phyloP scores from a whole-genome alignment of 2,888 invertebrate genomes.

The Miltochrista miniata region DNA sequence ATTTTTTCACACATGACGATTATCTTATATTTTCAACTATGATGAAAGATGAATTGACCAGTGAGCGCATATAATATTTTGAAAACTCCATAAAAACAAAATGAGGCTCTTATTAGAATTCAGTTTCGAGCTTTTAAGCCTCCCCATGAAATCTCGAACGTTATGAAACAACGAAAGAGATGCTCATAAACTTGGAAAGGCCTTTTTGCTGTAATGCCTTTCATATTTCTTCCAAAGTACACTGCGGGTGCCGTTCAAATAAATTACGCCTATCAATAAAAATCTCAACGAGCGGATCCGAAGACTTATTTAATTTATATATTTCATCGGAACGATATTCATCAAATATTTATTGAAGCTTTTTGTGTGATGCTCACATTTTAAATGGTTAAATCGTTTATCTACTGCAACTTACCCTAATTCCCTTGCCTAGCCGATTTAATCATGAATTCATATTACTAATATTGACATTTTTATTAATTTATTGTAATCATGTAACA shows the following conservation, averaged over 20 bases:
- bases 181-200: slow-evolving; percentile 80
- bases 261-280: slow-evolving; percentile 82
- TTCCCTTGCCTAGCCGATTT: too few species aligned
- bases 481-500: too few species aligned
- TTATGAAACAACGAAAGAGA: slow-evolving; percentile 76
- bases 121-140: neutral
- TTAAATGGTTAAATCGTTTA: slow-evolving; percentile 21
- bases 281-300: slow-evolving; percentile 76
- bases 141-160: slow-evolving; percentile 45
- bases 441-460: too few species aligned
- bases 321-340: slow-evolving; percentile 78
- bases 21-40: too few species aligned
- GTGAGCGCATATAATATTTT: too few species aligned
- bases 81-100: too few species aligned
- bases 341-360: slow-evolving; percentile 72
- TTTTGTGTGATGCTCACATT: slow-evolving; percentile 48
- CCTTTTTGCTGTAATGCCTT: slow-evolving; percentile 82
- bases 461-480: too few species aligned
- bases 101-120: neutral
- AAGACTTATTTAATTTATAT: slow-evolving; percentile 83
- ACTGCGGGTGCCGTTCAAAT: slow-evolving; percentile 81
- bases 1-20: too few species aligned
- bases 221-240: slow-evolving; percentile 80
- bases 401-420: too few species aligned
- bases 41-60: too few species aligned